Evolutionary conservation across 1,140 invertebrate species (phyloP), one percentile per base, ranked within the genome.

Genomic region (Calycopis cecrops): DNA sequence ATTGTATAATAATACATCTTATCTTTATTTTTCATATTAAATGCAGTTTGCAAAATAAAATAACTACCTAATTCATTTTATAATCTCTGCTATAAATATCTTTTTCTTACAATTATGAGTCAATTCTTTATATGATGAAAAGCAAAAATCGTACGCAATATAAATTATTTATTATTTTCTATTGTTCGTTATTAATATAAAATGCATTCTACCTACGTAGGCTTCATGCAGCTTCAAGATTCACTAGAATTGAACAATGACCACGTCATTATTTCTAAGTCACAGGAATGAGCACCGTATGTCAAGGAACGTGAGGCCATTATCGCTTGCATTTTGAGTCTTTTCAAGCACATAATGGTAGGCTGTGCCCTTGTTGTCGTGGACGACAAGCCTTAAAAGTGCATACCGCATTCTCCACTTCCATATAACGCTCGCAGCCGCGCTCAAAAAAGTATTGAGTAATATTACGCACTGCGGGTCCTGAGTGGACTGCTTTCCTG

Each of bases 351-450:
- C 35, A 52, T 18, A 35, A 49, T 58, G 60, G 35, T 47, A 51
- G 55, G 16, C 35, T 55, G 50, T 64, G 64, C 62, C 55, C 59
- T 69, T 65, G 59, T 73, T 59, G 65, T 67, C 60, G 65, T 64
- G 65, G 59, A 65, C 59, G 55, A 44, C 71, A 55, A 80, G 60
- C 79, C 79, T 77, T 83, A 80, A 79, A 80, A 79, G 79, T 77
- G 74, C 79, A 83, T 76, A 77, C 76, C 55, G 71, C 76, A 79
- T 81, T 81, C 73, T 77, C 62, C 37, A 62, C 68, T 60, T 59
- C 66, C 67, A 56, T 71, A 71, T 73, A 73, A 44, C 37, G 33
- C 62, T 60, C 62, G 66, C 65, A 28, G n/a, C 21, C 21, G 21
- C 21, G 21, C 21, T 28, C 21, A 44, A 59, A 48, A 60, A 55